phyloP scores from a whole-genome alignment of 2,888 invertebrate species.

The Halocaridina rubra region DNA sequence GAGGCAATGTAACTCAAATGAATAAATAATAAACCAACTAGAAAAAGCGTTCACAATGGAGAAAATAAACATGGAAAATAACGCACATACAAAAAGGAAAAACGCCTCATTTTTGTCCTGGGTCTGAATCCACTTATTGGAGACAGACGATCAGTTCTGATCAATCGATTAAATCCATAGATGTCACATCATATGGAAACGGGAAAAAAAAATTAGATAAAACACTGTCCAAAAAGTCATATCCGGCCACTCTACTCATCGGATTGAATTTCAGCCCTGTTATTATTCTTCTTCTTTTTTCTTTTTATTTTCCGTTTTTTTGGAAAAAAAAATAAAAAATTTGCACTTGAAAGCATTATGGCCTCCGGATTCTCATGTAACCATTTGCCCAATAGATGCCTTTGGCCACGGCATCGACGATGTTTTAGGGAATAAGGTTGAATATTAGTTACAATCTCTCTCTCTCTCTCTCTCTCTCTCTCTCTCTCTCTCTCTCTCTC shows the following conservation, averaged over 20 bases:
- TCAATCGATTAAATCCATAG: background rate
- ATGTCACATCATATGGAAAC: background rate
- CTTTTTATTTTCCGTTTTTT: too few species aligned
- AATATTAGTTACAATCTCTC: too few species aligned
- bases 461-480: background rate
- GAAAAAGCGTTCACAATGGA: too few species aligned
- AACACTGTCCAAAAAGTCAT: background rate
- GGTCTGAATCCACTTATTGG: too few species aligned
- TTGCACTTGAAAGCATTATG: constrained; percentile 45
- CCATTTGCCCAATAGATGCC: background rate
- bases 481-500: background rate
- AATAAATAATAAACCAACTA: too few species aligned
- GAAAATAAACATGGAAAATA: too few species aligned
- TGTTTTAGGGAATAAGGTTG: too few species aligned
- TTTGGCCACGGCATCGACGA: background rate
- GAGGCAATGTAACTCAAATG: background rate
- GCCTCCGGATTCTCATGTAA: constrained; percentile 18
- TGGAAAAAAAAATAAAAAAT: too few species aligned
- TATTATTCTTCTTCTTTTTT: constrained; percentile 18
- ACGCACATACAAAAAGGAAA: too few species aligned
- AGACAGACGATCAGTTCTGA: too few species aligned
- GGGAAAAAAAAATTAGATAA: background rate
- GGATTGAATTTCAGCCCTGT: constrained; percentile 45
- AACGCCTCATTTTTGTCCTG: too few species aligned
- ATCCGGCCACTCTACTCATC: constrained; percentile 17